Percentiles rank a stretch among this genome's conserved stretches.
phyloP scores from a whole-genome alignment of 1,140 invertebrate genomes.

The Drosophila obscura region DNA sequence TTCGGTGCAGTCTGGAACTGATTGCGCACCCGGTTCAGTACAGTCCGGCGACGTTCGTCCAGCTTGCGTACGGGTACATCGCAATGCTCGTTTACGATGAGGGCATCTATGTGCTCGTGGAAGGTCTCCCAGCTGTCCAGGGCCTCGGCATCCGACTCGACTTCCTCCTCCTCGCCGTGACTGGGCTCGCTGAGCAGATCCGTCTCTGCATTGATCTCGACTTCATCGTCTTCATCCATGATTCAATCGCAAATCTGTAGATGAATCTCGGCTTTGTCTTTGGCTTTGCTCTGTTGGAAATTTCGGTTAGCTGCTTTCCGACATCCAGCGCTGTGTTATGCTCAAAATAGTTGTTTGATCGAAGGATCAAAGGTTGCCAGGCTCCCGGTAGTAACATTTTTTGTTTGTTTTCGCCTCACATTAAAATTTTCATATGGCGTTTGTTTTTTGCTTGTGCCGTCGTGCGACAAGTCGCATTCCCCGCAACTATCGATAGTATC shows the following conservation, averaged over 20 bases:
- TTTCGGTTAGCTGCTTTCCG: neutral
- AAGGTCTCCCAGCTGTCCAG: constrained; percentile 66
- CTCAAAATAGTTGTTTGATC: constrained; percentile 31
- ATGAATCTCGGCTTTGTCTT: neutral
- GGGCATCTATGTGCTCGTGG: constrained; percentile 53
- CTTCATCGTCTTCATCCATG: constrained; percentile 59
- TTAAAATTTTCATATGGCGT: constrained; percentile 1
- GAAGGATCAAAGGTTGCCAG: constrained; percentile 32
- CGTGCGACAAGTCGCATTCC: too few relatives aligned
- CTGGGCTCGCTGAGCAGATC: constrained; percentile 22
- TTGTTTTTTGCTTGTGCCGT: neutral
- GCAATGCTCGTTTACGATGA: constrained; percentile 53
- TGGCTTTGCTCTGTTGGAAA: neutral
- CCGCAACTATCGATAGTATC: constrained; percentile 11
- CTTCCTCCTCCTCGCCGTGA: constrained; percentile 30
- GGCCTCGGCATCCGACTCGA: neutral
- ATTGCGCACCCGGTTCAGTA: constrained; percentile 43
- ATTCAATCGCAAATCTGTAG: constrained; percentile 9
- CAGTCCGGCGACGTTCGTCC: constrained; percentile 45
- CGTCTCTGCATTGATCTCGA: constrained; percentile 36
- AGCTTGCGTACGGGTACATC: constrained; percentile 36
- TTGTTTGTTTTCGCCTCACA: neutral
- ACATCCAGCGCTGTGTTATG: too few relatives aligned
- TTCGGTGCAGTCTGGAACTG: constrained; percentile 52
- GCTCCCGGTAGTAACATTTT: neutral